Percentiles rank a stretch among this genome's conserved stretches.
Conservation (phyloP, 2,888 invertebrate genomes). For the Hybos culiciformis region DNA sequence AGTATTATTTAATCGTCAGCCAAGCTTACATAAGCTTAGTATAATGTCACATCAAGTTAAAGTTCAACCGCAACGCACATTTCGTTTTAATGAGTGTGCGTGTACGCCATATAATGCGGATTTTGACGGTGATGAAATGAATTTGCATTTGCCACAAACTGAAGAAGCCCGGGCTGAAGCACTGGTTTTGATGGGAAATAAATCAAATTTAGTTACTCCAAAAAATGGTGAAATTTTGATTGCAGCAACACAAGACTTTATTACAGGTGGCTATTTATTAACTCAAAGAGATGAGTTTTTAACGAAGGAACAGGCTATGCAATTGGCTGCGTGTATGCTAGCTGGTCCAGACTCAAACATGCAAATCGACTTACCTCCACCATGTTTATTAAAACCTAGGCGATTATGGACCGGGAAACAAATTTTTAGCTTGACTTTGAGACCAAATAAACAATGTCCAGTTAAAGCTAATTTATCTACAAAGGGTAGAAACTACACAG, state of each 20-base stretch:
- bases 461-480: constrained; percentile 79
- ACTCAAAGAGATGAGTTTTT: constrained; percentile 92
- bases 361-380: constrained; percentile 71
- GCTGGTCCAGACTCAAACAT: constrained; percentile 60
- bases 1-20: constrained; percentile 97
- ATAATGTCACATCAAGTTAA: constrained; percentile 93
- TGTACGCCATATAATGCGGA: constrained; percentile 99
- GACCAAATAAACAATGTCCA: constrained; percentile 64
- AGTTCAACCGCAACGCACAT: constrained; percentile 72
- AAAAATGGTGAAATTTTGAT: constrained; percentile 96
- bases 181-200: constrained; percentile 89
- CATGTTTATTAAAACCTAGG: constrained; percentile 81
- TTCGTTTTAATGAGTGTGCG: constrained; percentile 96
- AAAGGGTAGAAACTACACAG: constrained; percentile 83
- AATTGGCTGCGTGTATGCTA: constrained; percentile 68
- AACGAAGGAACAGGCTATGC: constrained; percentile 60
- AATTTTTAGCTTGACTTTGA: constrained; percentile 71
- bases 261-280: constrained; percentile 89
- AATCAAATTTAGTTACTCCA: constrained; percentile 93
- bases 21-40: constrained; percentile 93
- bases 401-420: constrained; percentile 96
- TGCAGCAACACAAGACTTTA: constrained; percentile 97
- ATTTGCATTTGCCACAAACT: constrained; percentile 95
- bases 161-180: constrained; percentile 98
- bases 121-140: constrained; percentile 99